These are phyloP conservation scores for Idaea aversata DNA, from an alignment of 2,888 invertebrate species.

Conservation along the genomic window DNA sequence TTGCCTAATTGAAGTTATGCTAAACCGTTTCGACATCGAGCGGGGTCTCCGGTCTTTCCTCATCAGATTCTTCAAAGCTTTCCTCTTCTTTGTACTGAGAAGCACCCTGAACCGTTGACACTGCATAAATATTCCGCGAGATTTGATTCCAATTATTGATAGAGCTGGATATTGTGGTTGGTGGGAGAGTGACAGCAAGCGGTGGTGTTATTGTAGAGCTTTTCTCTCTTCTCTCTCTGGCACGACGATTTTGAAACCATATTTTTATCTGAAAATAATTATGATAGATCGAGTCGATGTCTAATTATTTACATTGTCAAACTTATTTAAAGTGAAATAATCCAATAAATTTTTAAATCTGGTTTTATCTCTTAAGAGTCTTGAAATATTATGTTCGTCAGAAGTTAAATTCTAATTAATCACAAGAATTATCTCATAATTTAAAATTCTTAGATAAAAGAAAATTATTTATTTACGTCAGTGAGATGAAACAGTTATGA, in stretches of 20 bases:
- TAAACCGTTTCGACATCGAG: constrained; percentile 59
- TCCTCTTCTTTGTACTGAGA: neutral
- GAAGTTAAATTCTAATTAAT: too few species aligned
- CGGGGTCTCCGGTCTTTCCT: constrained; percentile 48
- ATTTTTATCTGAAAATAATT: constrained; percentile 78
- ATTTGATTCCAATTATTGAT: constrained; percentile 11
- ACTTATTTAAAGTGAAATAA: too few species aligned
- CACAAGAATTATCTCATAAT: too few species aligned
- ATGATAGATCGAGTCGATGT: neutral
- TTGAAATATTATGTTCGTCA: too few species aligned
- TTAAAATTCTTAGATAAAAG: too few species aligned
- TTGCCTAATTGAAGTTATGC: neutral
- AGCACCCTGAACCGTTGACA: constrained; percentile 2
- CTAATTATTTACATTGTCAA: too few species aligned
- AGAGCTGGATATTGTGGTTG: constrained; percentile 36
- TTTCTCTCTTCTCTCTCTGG: constrained; percentile 86
- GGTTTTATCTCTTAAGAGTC: too few species aligned
- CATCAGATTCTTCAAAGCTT: constrained; percentile 25
- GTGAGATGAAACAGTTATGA: too few species aligned
- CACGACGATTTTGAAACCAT: constrained; percentile 91
- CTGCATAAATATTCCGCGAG: neutral
- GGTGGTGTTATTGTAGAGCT: constrained; percentile 56
- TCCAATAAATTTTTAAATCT: too few species aligned
- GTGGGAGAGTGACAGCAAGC: constrained; percentile 54
- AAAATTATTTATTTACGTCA: too few species aligned